These are phyloP conservation scores for Hirtodrosophila trivittata DNA, from an alignment of 2,888 invertebrate genomes.

Conservation along the genomic window DNA sequence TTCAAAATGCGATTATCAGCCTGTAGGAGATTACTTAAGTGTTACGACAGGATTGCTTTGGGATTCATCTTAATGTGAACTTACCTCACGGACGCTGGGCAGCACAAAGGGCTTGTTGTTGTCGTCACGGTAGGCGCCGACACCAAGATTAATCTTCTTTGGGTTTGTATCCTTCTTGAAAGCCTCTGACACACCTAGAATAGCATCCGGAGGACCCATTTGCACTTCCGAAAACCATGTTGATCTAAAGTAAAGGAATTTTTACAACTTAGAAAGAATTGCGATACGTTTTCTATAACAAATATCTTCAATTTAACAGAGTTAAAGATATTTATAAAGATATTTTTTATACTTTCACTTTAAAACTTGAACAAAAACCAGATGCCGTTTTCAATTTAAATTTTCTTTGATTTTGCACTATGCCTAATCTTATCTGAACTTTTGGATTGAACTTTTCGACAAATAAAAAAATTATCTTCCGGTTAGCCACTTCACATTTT, in stretches of 20 bases:
- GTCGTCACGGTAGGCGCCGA: slow-evolving; percentile 98
- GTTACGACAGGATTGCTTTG: not conserved
- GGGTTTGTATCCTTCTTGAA: slow-evolving; percentile 94
- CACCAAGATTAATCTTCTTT: slow-evolving; percentile 98
- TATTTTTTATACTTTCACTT: too few relatives aligned
- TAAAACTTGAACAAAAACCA: too few relatives aligned
- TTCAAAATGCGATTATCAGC: slow-evolving; percentile 91
- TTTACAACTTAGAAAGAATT: not conserved
- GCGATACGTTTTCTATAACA: too few relatives aligned
- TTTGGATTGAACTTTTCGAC: slow-evolving; percentile 18
- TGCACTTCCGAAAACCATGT: slow-evolving; percentile 94
- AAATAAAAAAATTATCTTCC: slow-evolving; percentile 16
- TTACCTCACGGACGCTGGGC: slow-evolving; percentile 91
- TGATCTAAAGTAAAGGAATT: slow-evolving; percentile 85
- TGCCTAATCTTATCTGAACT: slow-evolving; percentile 14
- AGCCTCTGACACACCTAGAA: slow-evolving; percentile 98
- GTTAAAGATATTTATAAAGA: too few relatives aligned
- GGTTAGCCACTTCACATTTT: slow-evolving; percentile 18
- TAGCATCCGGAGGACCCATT: slow-evolving; percentile 99
- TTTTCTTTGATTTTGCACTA: slow-evolving; percentile 25
- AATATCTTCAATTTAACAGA: too few relatives aligned
- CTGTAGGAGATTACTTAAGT: slow-evolving; percentile 83
- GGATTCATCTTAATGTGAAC: slow-evolving; percentile 4
- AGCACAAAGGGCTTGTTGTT: slow-evolving; percentile 97
- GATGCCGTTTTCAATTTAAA: slow-evolving; percentile 1